Conservation (phyloP, 2,113 vertebrate species). For the Anhinga rufa region DNA sequence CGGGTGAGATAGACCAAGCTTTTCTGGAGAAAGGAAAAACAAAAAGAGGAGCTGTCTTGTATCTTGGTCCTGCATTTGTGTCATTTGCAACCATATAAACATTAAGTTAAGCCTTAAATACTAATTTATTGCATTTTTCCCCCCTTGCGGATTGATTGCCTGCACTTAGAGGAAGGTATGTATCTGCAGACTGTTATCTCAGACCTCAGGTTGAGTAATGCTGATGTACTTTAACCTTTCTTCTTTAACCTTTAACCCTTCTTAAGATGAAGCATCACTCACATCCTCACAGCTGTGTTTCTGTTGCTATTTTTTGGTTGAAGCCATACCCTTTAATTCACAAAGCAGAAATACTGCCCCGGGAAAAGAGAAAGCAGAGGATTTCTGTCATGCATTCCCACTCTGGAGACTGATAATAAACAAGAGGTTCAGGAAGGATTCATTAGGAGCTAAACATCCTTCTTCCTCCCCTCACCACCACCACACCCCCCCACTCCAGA, state of each 20-base stretch:
- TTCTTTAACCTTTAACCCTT: neutral
- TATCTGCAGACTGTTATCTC: neutral
- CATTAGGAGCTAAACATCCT: neutral
- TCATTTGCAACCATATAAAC: neutral
- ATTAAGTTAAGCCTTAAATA: neutral
- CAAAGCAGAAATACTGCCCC: neutral
- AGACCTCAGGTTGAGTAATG: neutral
- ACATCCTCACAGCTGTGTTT: neutral
- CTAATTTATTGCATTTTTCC: neutral
- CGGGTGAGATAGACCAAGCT: neutral
- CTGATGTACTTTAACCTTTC: neutral
- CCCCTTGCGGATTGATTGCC: neutral
- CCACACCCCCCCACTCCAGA: neutral
- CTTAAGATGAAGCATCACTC: neutral
- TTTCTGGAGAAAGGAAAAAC: neutral
- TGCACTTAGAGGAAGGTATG: neutral
- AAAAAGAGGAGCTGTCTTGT: neutral
- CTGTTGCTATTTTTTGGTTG: neutral
- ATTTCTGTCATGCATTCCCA: neutral
- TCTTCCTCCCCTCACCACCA: neutral
- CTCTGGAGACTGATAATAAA: neutral
- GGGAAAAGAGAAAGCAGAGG: neutral
- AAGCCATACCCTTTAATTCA: neutral
- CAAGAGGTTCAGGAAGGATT: neutral
- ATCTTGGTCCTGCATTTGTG: neutral